These are phyloP conservation scores for Anguilla rostrata DNA, from an alignment of 2,113 vertebrate genomes.

Conservation along the genomic window DNA sequence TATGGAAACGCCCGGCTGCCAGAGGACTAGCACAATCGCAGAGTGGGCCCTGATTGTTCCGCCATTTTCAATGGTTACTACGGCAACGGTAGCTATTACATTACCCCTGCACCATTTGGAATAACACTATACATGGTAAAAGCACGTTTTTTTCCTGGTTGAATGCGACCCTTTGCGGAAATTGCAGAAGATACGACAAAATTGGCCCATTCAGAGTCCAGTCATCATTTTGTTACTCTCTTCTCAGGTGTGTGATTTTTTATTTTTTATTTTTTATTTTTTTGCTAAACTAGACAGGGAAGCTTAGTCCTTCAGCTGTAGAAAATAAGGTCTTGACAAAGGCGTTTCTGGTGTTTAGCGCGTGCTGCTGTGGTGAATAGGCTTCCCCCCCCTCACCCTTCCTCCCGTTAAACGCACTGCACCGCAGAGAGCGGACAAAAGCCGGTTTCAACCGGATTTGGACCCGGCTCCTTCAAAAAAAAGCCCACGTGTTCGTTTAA, in stretches of 20 bases:
- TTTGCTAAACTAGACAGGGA: too few relatives aligned
- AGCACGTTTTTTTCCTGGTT: background rate
- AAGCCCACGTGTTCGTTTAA: background rate
- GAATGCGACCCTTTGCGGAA: background rate
- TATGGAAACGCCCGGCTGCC: background rate
- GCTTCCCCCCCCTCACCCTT: too few relatives aligned
- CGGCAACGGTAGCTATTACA: background rate
- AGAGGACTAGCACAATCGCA: background rate
- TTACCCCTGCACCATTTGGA: background rate
- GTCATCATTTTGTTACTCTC: too few relatives aligned
- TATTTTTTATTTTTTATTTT: too few relatives aligned
- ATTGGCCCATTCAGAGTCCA: background rate
- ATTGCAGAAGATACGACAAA: background rate
- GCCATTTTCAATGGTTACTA: conserved; percentile 11
- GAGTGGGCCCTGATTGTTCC: background rate
- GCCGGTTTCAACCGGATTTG: background rate
- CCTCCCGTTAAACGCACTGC: too few relatives aligned
- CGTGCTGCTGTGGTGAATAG: too few relatives aligned
- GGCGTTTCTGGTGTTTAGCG: too few relatives aligned
- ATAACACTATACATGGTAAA: background rate
- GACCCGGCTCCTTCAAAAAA: background rate
- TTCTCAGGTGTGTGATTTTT: too few relatives aligned
- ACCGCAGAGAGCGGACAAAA: too few relatives aligned
- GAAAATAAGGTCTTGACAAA: too few relatives aligned
- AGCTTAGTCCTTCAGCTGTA: too few relatives aligned